Conservation (phyloP, 2,888 invertebrate species). For the Dromius quadrimaculatus region DNA sequence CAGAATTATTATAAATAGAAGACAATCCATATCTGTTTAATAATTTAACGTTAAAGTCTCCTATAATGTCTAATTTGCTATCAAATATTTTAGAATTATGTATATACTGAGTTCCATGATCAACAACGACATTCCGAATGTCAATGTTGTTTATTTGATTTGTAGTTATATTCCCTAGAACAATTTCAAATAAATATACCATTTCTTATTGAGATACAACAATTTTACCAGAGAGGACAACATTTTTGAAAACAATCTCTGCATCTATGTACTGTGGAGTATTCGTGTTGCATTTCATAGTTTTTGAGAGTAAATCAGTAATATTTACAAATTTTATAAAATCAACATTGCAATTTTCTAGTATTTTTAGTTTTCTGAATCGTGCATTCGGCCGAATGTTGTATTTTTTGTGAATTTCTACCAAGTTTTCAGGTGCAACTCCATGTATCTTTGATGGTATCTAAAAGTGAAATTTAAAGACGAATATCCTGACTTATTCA, state of each 20-base stretch:
- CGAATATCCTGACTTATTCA: not conserved
- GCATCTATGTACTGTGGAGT: constrained; percentile 4
- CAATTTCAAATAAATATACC: not conserved
- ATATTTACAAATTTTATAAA: constrained; percentile 33
- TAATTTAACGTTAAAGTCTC: constrained; percentile 17
- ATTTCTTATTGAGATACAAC: constrained; percentile 5
- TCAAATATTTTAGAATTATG: constrained; percentile 28
- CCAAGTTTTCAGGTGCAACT: constrained; percentile 15
- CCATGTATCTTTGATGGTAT: constrained; percentile 26
- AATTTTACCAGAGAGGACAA: constrained; percentile 23
- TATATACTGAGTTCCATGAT: constrained; percentile 30
- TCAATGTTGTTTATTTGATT: constrained; percentile 20
- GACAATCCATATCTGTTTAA: constrained; percentile 25
- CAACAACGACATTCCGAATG: constrained; percentile 23
- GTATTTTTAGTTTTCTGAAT: constrained; percentile 29
- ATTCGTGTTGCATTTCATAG: constrained; percentile 17
- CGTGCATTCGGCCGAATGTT: constrained; percentile 4
- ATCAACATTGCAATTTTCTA: constrained; percentile 7
- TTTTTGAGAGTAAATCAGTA: constrained; percentile 17
- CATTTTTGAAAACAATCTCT: constrained; percentile 5
- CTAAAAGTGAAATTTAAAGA: constrained; percentile 5
- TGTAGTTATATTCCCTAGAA: constrained; percentile 36
- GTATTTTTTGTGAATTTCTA: constrained; percentile 16
- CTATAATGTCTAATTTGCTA: not conserved
- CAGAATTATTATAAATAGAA: constrained; percentile 24